Conservation (phyloP, 2,113 vertebrate genomes). For the Sarotherodon lohbergeri region DNA sequence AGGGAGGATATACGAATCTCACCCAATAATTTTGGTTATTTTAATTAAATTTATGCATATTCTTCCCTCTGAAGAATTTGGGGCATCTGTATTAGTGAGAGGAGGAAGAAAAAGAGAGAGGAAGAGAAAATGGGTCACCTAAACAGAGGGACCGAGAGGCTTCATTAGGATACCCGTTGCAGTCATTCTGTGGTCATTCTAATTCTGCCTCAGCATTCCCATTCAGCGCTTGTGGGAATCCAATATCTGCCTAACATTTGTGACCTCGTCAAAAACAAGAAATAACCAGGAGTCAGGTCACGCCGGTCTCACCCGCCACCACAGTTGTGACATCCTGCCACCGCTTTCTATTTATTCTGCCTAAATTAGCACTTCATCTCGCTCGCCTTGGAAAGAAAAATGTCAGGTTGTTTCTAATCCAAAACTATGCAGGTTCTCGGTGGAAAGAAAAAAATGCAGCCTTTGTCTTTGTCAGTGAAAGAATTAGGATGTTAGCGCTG, state of each 20-base stretch:
- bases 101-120: not conserved
- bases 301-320: not conserved
- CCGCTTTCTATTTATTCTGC: slow-evolving; percentile 30
- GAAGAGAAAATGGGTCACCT: slow-evolving; percentile 65
- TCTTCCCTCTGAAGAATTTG: slow-evolving; percentile 53
- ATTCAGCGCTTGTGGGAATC: slow-evolving; percentile 18
- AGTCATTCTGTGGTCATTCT: slow-evolving; percentile 35
- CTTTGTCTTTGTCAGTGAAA: not conserved
- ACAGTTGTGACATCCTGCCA: slow-evolving; percentile 18
- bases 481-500: not conserved
- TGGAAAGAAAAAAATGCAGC: not conserved
- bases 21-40: slow-evolving; percentile 34
- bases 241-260: slow-evolving; percentile 42
- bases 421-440: not conserved
- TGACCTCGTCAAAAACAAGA: slow-evolving; percentile 39
- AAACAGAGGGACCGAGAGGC: slow-evolving; percentile 31
- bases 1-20: slow-evolving; percentile 10
- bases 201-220: slow-evolving; percentile 41
- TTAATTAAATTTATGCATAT: slow-evolving; percentile 66
- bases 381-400: not conserved
- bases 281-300: slow-evolving; percentile 50
- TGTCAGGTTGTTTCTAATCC: slow-evolving; percentile 29
- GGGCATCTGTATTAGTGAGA: slow-evolving; percentile 51
- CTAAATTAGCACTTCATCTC: slow-evolving; percentile 16
- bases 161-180: slow-evolving; percentile 51